Evolutionary conservation across 1,140 invertebrate genomes (phyloP).

Genomic region (Sarcophaga peregrina): DNA sequence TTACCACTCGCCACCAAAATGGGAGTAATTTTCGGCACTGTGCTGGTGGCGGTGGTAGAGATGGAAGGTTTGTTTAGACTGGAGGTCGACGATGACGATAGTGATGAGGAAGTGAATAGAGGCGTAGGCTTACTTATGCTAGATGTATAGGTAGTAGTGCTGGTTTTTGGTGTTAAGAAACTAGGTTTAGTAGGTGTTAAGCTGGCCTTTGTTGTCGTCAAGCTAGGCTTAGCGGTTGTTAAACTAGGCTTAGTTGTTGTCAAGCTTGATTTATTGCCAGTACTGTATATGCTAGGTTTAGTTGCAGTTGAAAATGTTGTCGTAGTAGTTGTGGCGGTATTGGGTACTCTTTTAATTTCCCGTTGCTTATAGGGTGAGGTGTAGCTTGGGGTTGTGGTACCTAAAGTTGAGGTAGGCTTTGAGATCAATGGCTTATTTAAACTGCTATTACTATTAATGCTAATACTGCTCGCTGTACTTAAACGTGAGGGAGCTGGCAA

Average conservation of each 20-base stretch:
- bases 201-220: background rate
- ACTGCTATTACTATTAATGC: background rate
- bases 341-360: background rate
- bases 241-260: background rate
- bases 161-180: constrained; percentile 7
- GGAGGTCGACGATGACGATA: background rate
- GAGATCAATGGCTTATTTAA: background rate
- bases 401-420: constrained; percentile 27
- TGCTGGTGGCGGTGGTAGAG: background rate
- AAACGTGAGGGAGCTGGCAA: background rate
- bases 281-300: background rate
- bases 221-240: background rate
- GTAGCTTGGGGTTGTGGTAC: background rate
- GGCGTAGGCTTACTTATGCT: background rate
- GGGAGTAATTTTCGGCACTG: background rate
- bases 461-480: background rate
- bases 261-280: background rate
- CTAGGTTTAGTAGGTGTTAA: too few relatives aligned
- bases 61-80: background rate
- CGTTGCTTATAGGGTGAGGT: constrained; percentile 19
- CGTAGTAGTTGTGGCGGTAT: background rate
- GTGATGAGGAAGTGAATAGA: background rate
- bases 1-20: background rate
- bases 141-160: background rate
- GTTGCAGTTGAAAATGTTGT: background rate